Evolutionary conservation across 2,888 invertebrate species (phyloP), one percentile per base, ranked within the genome.

Genomic region (Sarcophaga rosellei): DNA sequence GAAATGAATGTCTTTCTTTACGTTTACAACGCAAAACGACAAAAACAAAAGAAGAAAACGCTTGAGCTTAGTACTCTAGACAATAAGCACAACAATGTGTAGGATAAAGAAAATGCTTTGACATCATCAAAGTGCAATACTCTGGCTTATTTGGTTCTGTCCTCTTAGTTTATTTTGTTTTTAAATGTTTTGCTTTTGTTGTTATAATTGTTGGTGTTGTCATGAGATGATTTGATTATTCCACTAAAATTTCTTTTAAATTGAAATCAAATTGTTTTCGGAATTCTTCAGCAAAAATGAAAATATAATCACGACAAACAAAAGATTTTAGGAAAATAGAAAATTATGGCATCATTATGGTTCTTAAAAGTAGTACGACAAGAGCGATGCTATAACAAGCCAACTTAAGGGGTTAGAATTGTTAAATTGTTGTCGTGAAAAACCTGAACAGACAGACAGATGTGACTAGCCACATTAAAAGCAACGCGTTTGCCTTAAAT

Each of bases 1-100:
- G 84, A 84, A 81, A 79, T 79, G 20, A 63, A 79, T 84, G 79
- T 84, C 74, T 35, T 75, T 83, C 78, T 68, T 57, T 74, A 45
- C 44, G 12, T 57, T 68, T 45, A n/a, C 59, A 75, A 25, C 65
- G 12, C 63, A 75, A 65, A 6, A 65, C 4, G 17, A 53, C 53
- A 53, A 20, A 77, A 61, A 45, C 6, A 59, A 59, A 3, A 23
- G 12, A 17, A 53, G 21, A 35, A 63, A 63, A 35, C 35, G 66
- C 2, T 21, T 73, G 4, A 35, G 47, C 12, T 53, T 53, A 53
- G 53, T 4, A 53, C 53, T 15, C 53, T 15, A 53, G 17, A 53
- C 53, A 53, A 11, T 47, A 11, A 47, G 20, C 4, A 25, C 3
- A 17, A 8, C 10, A 15, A 44, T 69, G n/a, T 25, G 15, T 53